Evolutionary conservation across 2,888 invertebrate genomes (phyloP).

Genomic region (Cacoxenus indagator): DNA sequence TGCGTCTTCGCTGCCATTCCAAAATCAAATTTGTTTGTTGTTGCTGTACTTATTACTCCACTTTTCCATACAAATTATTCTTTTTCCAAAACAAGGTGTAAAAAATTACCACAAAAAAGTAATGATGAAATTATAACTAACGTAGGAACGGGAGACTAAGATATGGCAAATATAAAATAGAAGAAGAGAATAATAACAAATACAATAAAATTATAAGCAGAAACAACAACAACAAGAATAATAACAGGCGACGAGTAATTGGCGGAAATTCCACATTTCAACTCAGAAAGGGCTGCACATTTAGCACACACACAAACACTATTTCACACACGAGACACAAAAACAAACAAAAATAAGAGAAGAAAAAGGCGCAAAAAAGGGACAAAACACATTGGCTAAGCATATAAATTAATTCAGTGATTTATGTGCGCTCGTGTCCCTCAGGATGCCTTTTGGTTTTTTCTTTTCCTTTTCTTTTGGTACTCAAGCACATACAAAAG

Average conservation of each 20-base stretch:
- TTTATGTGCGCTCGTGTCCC: not conserved
- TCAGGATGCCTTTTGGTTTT: not conserved
- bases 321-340: not conserved
- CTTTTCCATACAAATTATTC: not conserved
- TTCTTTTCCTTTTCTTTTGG: not conserved
- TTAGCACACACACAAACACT: no score
- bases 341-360: not conserved
- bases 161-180: not conserved
- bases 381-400: not conserved
- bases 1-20: no score
- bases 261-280: no score
- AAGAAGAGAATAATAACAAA: not conserved
- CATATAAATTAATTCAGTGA: not conserved
- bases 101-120: not conserved
- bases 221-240: no score
- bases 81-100: not conserved
- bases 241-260: no score
- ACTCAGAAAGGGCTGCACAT: no score
- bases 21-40: no score
- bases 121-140: not conserved
- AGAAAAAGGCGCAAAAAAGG: not conserved
- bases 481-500: not conserved
- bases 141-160: not conserved
- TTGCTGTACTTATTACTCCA: not conserved
- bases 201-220: not conserved